Percentiles rank a stretch among this genome's conserved stretches.
Conservation (phyloP, 1,140 invertebrate species). For the Colletes latitarsis region DNA sequence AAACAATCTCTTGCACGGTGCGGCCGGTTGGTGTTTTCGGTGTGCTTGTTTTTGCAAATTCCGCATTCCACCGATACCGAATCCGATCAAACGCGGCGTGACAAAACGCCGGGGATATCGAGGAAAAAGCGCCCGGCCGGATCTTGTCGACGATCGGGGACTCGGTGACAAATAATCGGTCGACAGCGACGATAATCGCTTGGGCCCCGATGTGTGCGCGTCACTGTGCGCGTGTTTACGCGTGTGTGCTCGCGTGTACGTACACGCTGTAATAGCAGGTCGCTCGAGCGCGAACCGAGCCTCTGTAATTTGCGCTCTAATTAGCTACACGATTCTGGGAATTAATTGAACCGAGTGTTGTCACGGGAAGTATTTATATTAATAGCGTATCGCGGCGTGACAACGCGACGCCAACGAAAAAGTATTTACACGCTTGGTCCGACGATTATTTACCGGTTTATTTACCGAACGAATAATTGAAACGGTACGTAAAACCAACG, state of each 20-base stretch:
- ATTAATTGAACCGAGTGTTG: slow-evolving; percentile 48
- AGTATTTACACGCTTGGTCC: neutral
- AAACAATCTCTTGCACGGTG: slow-evolving; percentile 23
- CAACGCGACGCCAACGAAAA: neutral
- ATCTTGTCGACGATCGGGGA: slow-evolving; percentile 43
- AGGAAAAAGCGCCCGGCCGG: slow-evolving; percentile 36
- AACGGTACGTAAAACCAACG: slow-evolving; percentile 4
- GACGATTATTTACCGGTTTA: slow-evolving; percentile 17
- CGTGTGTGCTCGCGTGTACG: no score
- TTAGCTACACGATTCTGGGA: slow-evolving; percentile 48
- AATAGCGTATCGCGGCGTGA: slow-evolving; percentile 17
- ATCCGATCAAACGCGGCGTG: slow-evolving; percentile 48
- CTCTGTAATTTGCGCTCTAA: slow-evolving; percentile 47
- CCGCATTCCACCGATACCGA: slow-evolving; percentile 45
- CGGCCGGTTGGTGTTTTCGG: slow-evolving; percentile 2
- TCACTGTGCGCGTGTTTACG: no score
- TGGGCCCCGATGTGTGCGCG: neutral
- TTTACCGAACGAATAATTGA: slow-evolving; percentile 28
- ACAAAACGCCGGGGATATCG: slow-evolving; percentile 42
- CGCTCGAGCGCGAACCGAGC: slow-evolving; percentile 27
- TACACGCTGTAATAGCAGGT: slow-evolving; percentile 26
- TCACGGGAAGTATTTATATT: slow-evolving; percentile 45
- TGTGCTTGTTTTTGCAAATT: slow-evolving; percentile 45
- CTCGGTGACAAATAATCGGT: slow-evolving; percentile 45
- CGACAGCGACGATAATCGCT: slow-evolving; percentile 50